phyloP scores from a whole-genome alignment of 2,113 vertebrate species.

The Butorides virescens region DNA sequence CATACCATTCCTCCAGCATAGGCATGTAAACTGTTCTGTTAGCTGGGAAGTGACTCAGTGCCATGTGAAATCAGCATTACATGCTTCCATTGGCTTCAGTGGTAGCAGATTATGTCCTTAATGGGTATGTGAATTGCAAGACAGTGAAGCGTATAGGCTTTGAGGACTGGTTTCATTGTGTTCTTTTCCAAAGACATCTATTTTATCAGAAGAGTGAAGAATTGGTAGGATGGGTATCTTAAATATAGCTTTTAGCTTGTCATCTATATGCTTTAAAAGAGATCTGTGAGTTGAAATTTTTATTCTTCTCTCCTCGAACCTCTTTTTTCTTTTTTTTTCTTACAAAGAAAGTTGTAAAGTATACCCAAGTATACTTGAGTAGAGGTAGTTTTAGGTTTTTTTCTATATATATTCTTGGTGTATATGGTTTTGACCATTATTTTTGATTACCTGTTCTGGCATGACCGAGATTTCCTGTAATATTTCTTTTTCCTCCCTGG shows the following conservation, averaged over 20 bases:
- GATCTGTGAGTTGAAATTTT: neutral
- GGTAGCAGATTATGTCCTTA: neutral
- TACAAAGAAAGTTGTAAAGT: conserved; percentile 21
- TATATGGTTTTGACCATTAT: conserved; percentile 61
- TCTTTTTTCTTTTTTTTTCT: neutral
- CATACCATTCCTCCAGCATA: neutral
- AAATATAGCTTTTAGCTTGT: conserved; percentile 42
- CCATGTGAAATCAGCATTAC: neutral
- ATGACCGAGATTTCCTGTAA: conserved; percentile 70
- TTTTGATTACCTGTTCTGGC: conserved; percentile 74
- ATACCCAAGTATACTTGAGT: neutral
- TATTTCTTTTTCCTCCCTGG: conserved; percentile 68
- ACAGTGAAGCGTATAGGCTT: neutral
- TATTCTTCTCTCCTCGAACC: neutral
- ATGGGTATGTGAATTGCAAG: neutral
- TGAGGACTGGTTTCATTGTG: neutral
- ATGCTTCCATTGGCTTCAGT: neutral
- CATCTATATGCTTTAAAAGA: conserved; percentile 3
- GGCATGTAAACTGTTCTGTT: neutral
- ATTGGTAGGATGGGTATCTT: neutral
- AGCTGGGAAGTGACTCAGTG: neutral
- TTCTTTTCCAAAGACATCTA: neutral
- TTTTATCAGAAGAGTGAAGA: conserved; percentile 14
- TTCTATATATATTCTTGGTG: conserved; percentile 23
- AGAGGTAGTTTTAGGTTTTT: conserved; percentile 7